These are phyloP conservation scores for Acanthosoma haemorrhoidale DNA, from an alignment of 2,888 invertebrate genomes.

Conservation along the genomic window DNA sequence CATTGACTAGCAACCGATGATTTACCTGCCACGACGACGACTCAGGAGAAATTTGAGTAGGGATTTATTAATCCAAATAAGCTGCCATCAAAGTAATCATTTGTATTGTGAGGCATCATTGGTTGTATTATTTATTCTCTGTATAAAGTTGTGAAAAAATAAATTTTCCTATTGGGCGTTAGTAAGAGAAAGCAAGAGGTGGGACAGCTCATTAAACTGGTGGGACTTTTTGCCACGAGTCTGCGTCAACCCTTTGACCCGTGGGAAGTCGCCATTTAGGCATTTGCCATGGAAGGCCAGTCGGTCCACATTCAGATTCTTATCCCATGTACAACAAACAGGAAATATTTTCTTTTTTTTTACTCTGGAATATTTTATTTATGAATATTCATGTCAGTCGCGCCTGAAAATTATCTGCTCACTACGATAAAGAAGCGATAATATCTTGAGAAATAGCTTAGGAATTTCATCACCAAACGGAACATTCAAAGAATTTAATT, in stretches of 20 bases:
- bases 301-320: too few relatives aligned
- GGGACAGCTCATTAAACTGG: neutral
- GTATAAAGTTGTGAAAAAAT: too few relatives aligned
- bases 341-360: neutral
- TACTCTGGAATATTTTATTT: neutral
- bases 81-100: too few relatives aligned
- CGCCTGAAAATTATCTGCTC: neutral
- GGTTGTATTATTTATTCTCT: too few relatives aligned
- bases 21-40: too few relatives aligned
- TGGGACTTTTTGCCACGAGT: neutral
- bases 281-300: neutral
- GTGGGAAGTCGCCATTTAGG: slow-evolving; percentile 10
- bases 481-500: neutral
- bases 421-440: neutral
- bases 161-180: neutral
- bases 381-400: neutral
- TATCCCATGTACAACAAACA: neutral
- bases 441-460: neutral
- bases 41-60: too few relatives aligned
- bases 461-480: slow-evolving; percentile 14
- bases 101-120: too few relatives aligned
- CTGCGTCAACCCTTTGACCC: slow-evolving; percentile 8
- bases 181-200: neutral
- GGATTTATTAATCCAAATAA: too few relatives aligned
- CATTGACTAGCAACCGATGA: too few relatives aligned